Evolutionary conservation across 2,113 vertebrate species (phyloP).

Genomic region (Carassius gibelio): DNA sequence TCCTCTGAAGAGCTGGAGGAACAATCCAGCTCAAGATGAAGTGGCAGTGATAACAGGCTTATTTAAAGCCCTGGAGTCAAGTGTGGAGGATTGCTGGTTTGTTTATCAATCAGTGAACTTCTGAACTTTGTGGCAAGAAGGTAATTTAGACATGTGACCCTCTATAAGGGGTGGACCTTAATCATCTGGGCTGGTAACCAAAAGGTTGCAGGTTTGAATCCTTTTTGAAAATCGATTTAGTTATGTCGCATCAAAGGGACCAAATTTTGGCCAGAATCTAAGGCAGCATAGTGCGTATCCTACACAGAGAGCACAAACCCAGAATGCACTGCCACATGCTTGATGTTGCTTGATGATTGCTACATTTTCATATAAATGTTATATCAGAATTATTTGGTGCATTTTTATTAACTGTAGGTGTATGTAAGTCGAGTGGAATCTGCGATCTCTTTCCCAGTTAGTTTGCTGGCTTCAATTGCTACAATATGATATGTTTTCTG

Average conservation of each 20-base stretch:
- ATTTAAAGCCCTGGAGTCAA: not conserved
- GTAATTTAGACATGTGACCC: not conserved
- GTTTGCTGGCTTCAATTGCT: too few species aligned
- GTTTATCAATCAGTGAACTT: conserved; percentile 16
- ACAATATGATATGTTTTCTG: too few species aligned
- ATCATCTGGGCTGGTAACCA: not conserved
- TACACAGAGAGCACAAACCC: not conserved
- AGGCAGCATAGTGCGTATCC: not conserved
- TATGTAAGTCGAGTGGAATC: too few species aligned
- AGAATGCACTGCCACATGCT: not conserved
- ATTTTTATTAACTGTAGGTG: too few species aligned
- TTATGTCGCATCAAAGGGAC: not conserved
- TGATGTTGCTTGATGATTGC: too few species aligned
- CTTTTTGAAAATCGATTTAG: too few species aligned
- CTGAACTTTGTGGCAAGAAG: not conserved
- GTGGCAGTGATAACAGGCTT: conserved; percentile 10
- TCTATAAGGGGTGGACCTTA: not conserved
- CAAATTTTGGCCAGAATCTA: not conserved
- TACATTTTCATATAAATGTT: too few species aligned
- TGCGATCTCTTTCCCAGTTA: too few species aligned
- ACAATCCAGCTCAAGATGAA: conserved; percentile 14
- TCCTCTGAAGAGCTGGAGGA: conserved; percentile 18
- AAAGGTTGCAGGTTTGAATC: not conserved
- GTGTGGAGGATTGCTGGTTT: not conserved
- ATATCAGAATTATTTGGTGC: too few species aligned